Evolutionary conservation across 2,888 invertebrate species (phyloP), one percentile per base, ranked within the genome.

Genomic region (Onchidella celtica): DNA sequence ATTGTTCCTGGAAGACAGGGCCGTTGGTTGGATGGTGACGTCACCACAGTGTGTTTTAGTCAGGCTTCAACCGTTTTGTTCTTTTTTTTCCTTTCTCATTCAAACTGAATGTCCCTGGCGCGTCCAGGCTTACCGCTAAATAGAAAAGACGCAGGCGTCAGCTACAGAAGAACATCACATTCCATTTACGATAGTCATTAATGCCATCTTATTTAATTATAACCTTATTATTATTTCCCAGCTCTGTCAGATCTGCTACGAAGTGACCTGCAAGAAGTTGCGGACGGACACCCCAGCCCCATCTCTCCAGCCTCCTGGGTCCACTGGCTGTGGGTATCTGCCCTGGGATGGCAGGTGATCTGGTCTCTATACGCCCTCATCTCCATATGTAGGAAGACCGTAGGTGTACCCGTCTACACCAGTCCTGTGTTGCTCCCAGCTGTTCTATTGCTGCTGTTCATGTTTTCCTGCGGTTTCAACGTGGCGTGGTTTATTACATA

Each of bases 401-500:
- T 3, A 27, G 78, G 70, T 11, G 57, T 78, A 21, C 78, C 78
- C 6, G 70, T 78, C 24, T 78, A 78, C 70, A 78, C 78, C 21
- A 69, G 57, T 21, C 78, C 78, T 2, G 78, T 78, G 27, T 9
- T 78, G 38, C 38, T 78, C 21, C 29, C 69, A 1, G 57, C 55
- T 0, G 1, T 61, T 14, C 1, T 69, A 36, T 34, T 78, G 27
- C 3, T 78, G 61, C 1, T 61, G 11, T 69, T 38, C 38, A 61
- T 57, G 32, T 36, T 69, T 27, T 14, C 78, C 3, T 78, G 69
- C 21, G 78, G 78, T 17, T 61, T 78, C 59, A 70, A 38, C 40
- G 57, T 61, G 11, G 69, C 69, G 57, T 78, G 78, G 78, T 78
- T 78, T 14, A 61, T 78, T n/a, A 17, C 70, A 29, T 78, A 78